These are phyloP conservation scores for Halictus rubicundus DNA, from an alignment of 1,140 invertebrate species.

Conservation along the genomic window DNA sequence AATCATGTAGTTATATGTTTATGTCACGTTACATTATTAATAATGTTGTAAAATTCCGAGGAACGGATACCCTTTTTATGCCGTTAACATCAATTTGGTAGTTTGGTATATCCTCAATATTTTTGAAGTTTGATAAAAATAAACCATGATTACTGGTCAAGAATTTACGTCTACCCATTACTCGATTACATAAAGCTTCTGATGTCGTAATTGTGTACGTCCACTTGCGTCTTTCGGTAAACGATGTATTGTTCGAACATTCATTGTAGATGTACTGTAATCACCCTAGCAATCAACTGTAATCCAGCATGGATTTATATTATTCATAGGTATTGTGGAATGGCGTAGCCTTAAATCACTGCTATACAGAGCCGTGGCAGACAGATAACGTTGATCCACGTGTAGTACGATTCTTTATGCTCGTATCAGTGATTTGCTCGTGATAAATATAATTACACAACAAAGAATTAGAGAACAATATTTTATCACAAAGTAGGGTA, in stretches of 20 bases:
- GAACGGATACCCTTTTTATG: too few relatives aligned
- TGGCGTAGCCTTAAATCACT: slow-evolving; percentile 3
- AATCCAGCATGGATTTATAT: neutral
- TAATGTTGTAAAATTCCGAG: too few relatives aligned
- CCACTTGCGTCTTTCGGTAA: slow-evolving; percentile 31
- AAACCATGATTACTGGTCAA: slow-evolving; percentile 1
- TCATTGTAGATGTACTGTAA: slow-evolving; percentile 12
- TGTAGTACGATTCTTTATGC: neutral
- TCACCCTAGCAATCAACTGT: slow-evolving; percentile 1
- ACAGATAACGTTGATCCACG: neutral
- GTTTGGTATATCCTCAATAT: neutral
- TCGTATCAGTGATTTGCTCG: neutral
- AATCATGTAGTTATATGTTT: too few relatives aligned
- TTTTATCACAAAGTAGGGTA: too few relatives aligned
- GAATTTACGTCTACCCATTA: slow-evolving; percentile 6
- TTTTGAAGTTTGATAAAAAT: slow-evolving; percentile 1
- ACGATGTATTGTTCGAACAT: slow-evolving; percentile 20
- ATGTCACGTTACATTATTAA: too few relatives aligned
- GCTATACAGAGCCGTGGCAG: neutral
- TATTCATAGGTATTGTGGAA: slow-evolving; percentile 4
- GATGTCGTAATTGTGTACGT: slow-evolving; percentile 16
- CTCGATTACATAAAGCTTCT: slow-evolving; percentile 22
- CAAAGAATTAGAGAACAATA: too few relatives aligned
- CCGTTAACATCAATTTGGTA: too few relatives aligned
- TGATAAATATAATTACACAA: too few relatives aligned